Base-by-base conservation (phyloP, 2,797 vertebrate species). In the Rhinatrema bivittatum region DNA sequence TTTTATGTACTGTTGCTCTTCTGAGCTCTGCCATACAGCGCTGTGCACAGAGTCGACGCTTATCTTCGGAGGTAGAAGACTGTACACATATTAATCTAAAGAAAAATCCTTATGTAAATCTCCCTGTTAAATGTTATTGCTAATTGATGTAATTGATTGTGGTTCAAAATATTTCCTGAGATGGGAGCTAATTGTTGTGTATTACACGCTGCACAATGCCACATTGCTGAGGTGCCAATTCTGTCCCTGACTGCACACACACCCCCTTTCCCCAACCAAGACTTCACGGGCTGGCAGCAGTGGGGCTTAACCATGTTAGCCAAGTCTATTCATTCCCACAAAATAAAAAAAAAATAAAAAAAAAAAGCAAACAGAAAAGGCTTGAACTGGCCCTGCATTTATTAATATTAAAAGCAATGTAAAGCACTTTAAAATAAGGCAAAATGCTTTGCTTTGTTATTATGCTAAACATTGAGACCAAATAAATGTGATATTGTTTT, bases 391-490 rank as follows among this genome's bases (percentile, higher is more conserved):
- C 46, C 34, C 56, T 34, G 39, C 48, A 24, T 32, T 56, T 42
- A 55, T 4, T 62, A 55, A 32, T 49, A 36, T 62, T 69, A 72
- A 80, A 61, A 63, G 39, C 58, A 57, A 36, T 63, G 64, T 66
- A 42, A 71, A 74, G 62, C 67, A 82, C 68, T 73, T 74, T 65
- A 71, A 65, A 55, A 60, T 63, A 45, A 50, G 42, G 57, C n/a
- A n/a, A n/a, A 62, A 63, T 34, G 55, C 39, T 51, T 46, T 42
- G 42, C 22, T 62, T 47, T 46, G 40, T 56, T 48, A 61, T 51
- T 62, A 44, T 31, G 18, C 41, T 57, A 42, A 63, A 53, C 55
- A 51, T 59, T 57, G 48, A 50, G 44, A 47, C 57, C 52, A 65
- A 76, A 78, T 71, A 76, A 76, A 75, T 36, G 16, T 50, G 46